Percentiles rank a stretch among this genome's conserved stretches.
These are phyloP conservation scores for Chrysolina oricalcia DNA, from an alignment of 2,888 invertebrate species.

Conservation along the genomic window DNA sequence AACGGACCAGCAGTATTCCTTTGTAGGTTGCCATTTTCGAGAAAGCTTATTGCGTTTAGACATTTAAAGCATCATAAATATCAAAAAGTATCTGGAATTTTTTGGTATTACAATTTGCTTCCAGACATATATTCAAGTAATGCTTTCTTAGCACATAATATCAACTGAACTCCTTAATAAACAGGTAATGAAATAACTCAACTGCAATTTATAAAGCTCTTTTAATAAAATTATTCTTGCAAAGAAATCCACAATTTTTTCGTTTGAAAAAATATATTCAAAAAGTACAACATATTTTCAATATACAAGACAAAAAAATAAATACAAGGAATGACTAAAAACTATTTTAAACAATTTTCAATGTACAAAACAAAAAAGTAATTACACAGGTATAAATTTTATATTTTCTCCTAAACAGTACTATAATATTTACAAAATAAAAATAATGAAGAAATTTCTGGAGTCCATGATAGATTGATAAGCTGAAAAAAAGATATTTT, in stretches of 20 bases:
- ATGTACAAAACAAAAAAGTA: conserved; percentile 55
- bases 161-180: neutral
- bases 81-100: no score
- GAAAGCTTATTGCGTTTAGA: no score
- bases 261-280: conserved; percentile 57
- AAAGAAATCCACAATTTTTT: conserved; percentile 16
- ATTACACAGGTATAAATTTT: conserved; percentile 48
- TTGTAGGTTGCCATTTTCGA: no score
- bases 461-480: conserved; percentile 20
- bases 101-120: no score
- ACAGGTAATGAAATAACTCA: neutral
- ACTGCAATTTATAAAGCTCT: conserved; percentile 11
- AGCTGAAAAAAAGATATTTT: conserved; percentile 35
- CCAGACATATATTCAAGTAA: no score
- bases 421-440: conserved; percentile 31
- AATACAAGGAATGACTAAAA: conserved; percentile 57
- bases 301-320: conserved; percentile 58
- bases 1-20: no score
- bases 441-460: conserved; percentile 20
- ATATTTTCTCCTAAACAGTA: conserved; percentile 24
- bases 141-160: no score
- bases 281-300: conserved; percentile 57
- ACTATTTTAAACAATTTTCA: conserved; percentile 53
- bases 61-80: no score
- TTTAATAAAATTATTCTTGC: conserved; percentile 19